Conservation (phyloP, 2,797 vertebrate genomes). For the Liasis olivaceus region DNA sequence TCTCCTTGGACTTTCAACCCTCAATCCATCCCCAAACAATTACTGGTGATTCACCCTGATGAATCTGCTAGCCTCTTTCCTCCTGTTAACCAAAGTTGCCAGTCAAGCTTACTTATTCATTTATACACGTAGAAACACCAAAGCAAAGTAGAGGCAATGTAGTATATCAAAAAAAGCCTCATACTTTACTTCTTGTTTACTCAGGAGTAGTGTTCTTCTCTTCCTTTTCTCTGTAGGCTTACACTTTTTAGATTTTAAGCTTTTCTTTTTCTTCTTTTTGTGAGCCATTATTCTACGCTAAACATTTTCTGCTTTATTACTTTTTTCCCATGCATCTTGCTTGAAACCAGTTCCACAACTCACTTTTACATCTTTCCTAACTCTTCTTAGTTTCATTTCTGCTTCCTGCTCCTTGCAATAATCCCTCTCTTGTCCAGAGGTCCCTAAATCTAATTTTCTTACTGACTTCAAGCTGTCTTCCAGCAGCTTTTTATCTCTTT, state of each 20-base stretch:
- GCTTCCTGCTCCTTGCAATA: not conserved
- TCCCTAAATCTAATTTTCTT: conserved; percentile 5
- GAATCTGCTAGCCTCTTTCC: not conserved
- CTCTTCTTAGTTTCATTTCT: not conserved
- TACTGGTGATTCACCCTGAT: not conserved
- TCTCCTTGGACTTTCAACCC: not conserved
- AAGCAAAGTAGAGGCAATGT: not conserved
- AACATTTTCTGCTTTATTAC: not conserved
- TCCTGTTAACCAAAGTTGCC: not conserved
- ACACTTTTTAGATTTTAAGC: not conserved
- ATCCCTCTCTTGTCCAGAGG: not conserved
- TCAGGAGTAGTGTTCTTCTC: not conserved
- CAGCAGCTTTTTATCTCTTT: not conserved
- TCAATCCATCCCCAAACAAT: not conserved
- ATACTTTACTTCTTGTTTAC: not conserved
- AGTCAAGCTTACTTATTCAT: not conserved
- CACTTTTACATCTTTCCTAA: not conserved
- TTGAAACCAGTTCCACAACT: not conserved
- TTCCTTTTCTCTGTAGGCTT: not conserved
- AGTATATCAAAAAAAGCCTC: not conserved
- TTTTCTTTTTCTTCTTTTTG: not conserved
- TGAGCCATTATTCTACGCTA: not conserved
- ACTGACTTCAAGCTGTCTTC: conserved; percentile 29
- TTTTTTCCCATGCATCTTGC: not conserved
- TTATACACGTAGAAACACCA: not conserved